Evolutionary conservation across 2,888 invertebrate genomes (phyloP), one percentile per base, ranked within the genome.

Genomic region (Drosophila mulleri): DNA sequence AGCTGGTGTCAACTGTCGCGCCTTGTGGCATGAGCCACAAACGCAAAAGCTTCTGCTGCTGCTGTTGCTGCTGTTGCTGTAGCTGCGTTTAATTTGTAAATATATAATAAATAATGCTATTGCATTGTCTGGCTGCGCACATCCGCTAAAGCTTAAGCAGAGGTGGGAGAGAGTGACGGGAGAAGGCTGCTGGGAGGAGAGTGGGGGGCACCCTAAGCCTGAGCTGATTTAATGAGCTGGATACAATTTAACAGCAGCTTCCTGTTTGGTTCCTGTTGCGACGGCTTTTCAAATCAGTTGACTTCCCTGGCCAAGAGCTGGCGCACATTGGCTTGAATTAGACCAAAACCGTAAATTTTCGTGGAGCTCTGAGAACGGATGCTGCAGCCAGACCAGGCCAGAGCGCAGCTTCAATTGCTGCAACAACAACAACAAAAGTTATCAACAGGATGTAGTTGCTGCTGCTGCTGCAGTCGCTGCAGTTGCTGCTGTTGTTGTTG

Each of bases 331-430:
- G 58, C 64, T 78, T 78, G 79, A 88, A 83, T 88, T 88, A 89
- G 90, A 88, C 84, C 90, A 79, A 88, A 86, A 83, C 84, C 89
- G 90, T 90, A 90, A 86, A 90, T 87, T 88, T 86, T 75, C 50
- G 82, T 78, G 73, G 50, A 60, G 78, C 69, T 69, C 81, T 88
- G 85, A 87, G 86, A 90, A 88, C 86, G 86, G 86, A 87, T 87
- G 90, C 52, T 44, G 50, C 35, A 18, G 39, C 39, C 39, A 18
- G 62, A 39, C 48, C 26, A 69, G 16, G 37, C 54, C 26, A 66
- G 65, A 52, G 52, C 64, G 52, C 64, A 48, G 60, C 44, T 20
- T 66, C 72, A 72, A 65, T 72, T 59, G 72, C 45, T 39, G 54
- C 59, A 65, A 67, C 57, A 47, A 47, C 47, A 2, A 47, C 26